Base-by-base conservation (phyloP, 2,888 invertebrate species). In the Perdita meconis region DNA sequence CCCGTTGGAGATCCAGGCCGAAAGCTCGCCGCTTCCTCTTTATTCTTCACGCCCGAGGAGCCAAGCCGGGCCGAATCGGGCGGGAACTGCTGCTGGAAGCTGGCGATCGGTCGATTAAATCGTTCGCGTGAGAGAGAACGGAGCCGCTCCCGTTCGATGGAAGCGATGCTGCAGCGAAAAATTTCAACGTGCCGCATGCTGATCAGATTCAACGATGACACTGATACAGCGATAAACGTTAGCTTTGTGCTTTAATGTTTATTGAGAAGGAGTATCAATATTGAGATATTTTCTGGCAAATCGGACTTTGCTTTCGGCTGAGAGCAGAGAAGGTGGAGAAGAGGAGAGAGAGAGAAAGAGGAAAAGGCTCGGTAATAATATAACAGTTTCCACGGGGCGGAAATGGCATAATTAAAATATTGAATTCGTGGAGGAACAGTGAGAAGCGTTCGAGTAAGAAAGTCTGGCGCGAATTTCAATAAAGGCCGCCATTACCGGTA, bases 21-120 rank as follows among this genome's bases (percentile, higher is more conserved):
- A 89, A 89, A 87, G 86, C 79, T 72, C 84, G 86, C 69, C 69
- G 79, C 67, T 80, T 61, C 72, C 69, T 72, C 71, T 75, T 76
- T 73, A 70, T 75, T 71, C 76, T 75, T 79, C 68, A 53, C 57
- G 51, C 71, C 60, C 47, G 64, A 65, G 65, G 53, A 66, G 40
- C 56, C 72, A 65, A 79, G 74, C 73, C 74, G 77, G 64, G 74
- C 73, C 74, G 77, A 68, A 81, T 67, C 73, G 51, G 44, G 44
- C 50, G 44, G 66, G 61, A 60, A 44, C 44, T 63, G 24, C 51
- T 57, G 63, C 36, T 64, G 51, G 51, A 53, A 84, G 66, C 47
- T 56, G 79, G 63, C 74, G 86, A 89, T 89, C 87, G 88, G 86
- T 86, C 87, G 87, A 88, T 88, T 88, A 86, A 89, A 86, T 86